Percentiles rank a stretch among this genome's conserved stretches.
Evolutionary conservation across 2,797 vertebrate species (phyloP).

Genomic region (Hephaestus fuliginosus): DNA sequence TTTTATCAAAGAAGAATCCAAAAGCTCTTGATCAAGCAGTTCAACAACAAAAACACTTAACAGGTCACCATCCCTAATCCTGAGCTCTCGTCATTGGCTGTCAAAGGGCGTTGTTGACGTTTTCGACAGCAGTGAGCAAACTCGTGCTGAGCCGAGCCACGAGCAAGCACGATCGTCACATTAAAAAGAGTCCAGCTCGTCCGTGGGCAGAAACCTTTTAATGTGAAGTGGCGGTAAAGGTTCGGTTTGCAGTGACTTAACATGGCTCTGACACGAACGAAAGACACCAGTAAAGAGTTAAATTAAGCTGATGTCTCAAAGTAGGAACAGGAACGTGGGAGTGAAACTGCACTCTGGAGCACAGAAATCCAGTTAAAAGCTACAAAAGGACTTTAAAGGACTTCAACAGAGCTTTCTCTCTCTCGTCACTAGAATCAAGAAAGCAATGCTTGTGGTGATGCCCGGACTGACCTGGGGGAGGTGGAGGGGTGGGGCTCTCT

Average conservation of each 20-base stretch:
- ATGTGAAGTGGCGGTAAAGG: background rate
- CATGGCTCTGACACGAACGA: too few relatives aligned
- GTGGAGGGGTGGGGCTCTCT: conserved; percentile 86
- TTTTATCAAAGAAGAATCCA: background rate
- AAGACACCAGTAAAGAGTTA: background rate
- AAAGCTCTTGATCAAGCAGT: background rate
- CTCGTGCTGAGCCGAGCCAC: too few relatives aligned
- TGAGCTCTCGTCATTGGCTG: background rate
- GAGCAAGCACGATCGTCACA: background rate
- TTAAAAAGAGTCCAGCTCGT: background rate
- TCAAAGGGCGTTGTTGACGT: background rate
- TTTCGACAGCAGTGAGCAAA: background rate
- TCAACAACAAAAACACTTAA: background rate
- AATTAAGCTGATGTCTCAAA: background rate
- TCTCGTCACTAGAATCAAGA: too few relatives aligned
- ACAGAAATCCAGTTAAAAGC: too few relatives aligned
- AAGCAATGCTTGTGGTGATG: background rate
- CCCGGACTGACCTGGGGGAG: conserved; percentile 87
- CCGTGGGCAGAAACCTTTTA: background rate
- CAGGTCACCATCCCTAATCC: background rate
- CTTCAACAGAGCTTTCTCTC: too few relatives aligned
- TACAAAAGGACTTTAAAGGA: background rate
- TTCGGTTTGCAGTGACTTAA: background rate
- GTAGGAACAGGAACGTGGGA: background rate
- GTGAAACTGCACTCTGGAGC: background rate